phyloP scores from a whole-genome alignment of 2,113 vertebrate species.

The Dromaius novaehollandiae region DNA sequence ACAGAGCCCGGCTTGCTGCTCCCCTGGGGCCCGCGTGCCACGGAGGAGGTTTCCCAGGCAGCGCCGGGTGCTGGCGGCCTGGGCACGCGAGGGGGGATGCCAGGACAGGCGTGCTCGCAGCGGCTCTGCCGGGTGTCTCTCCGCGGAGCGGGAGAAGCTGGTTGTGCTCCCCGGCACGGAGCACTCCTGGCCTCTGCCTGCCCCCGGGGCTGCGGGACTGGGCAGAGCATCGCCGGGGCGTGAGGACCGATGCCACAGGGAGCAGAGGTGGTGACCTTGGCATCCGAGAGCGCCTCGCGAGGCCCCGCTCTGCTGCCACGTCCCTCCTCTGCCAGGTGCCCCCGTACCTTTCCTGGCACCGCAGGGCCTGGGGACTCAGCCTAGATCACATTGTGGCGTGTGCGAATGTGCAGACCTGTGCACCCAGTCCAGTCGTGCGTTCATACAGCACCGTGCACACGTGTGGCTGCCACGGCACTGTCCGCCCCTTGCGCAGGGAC shows the following conservation, averaged over 20 bases:
- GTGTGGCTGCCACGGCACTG: not conserved
- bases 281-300: not conserved
- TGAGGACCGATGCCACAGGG: rapidly evolving
- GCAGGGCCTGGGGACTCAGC: too few relatives aligned
- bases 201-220: rapidly evolving
- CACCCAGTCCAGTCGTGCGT: not conserved
- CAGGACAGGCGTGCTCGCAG: not conserved
- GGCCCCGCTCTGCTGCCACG: not conserved
- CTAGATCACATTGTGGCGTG: not conserved
- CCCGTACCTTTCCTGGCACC: too few relatives aligned
- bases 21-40: not conserved
- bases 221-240: not conserved
- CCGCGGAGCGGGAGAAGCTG: not conserved
- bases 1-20: not conserved
- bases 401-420: not conserved
- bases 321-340: too few relatives aligned
- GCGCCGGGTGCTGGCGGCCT: slow-evolving; percentile 18
- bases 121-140: not conserved
- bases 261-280: not conserved
- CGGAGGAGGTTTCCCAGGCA: not conserved
- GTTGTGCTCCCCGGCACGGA: rapidly evolving
- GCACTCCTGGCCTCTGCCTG: not conserved
- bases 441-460: too few relatives aligned
- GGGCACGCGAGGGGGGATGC: rapidly evolving
- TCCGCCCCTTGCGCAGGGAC: not conserved